phyloP scores from a whole-genome alignment of 2,888 invertebrate species.

The Noctua fimbriata region DNA sequence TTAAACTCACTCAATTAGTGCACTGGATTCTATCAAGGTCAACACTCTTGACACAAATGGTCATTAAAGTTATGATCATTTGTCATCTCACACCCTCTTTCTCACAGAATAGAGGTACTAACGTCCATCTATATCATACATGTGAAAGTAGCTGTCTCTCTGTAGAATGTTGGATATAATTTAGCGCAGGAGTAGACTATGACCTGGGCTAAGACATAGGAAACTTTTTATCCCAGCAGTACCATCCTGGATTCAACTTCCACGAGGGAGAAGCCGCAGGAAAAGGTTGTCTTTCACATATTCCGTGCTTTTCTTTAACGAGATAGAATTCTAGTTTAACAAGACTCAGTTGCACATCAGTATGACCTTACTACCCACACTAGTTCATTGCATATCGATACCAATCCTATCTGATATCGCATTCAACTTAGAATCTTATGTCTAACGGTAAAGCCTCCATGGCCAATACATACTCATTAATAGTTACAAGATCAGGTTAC shows the following conservation, averaged over 20 bases:
- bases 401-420: slow-evolving; percentile 13
- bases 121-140: background rate
- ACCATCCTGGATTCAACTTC: background rate
- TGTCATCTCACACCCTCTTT: background rate
- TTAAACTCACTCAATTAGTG: background rate
- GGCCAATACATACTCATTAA: slow-evolving; percentile 3
- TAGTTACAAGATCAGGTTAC: slow-evolving; percentile 34
- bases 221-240: background rate
- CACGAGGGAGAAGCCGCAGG: background rate
- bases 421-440: slow-evolving; percentile 24
- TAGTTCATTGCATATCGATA: slow-evolving; percentile 1
- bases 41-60: background rate
- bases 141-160: background rate
- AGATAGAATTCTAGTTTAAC: background rate
- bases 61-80: slow-evolving; percentile 16
- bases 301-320: background rate
- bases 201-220: background rate
- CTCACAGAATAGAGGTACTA: background rate
- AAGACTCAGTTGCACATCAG: slow-evolving; percentile 4
- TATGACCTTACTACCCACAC: slow-evolving; percentile 32
- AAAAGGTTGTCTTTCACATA: background rate
- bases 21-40: background rate
- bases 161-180: background rate
- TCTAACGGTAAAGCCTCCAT: slow-evolving; percentile 24
- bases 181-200: background rate